A percentile compares a stretch with the other conserved stretches of the same genome.
phyloP scores from a whole-genome alignment of 2,888 invertebrate species.

The Hoplodrina ambigua region DNA sequence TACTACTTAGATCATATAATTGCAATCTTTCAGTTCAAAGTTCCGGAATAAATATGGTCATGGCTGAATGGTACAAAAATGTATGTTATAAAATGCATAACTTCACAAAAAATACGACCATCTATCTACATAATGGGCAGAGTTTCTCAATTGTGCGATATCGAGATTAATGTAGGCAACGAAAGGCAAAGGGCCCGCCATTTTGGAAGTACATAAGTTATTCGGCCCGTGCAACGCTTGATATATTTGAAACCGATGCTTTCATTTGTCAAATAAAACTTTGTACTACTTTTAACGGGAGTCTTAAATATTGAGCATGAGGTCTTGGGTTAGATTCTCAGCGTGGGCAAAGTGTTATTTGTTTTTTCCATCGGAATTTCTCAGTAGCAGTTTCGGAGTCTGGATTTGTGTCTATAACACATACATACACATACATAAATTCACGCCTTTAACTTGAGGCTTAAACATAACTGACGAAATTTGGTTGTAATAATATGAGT shows the following conservation, averaged over 20 bases:
- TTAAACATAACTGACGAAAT: too few species aligned
- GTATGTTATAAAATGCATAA: background rate
- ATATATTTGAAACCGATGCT: constrained; percentile 44
- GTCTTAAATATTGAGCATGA: too few species aligned
- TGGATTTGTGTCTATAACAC: too few species aligned
- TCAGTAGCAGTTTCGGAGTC: too few species aligned
- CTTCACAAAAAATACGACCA: constrained; percentile 1
- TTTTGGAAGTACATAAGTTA: constrained; percentile 47
- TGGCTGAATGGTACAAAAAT: background rate
- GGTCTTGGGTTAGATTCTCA: too few species aligned
- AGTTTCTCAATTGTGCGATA: constrained; percentile 32
- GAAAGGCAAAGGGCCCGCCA: constrained; percentile 31
- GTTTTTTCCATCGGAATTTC: too few species aligned
- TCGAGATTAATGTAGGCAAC: constrained; percentile 32
- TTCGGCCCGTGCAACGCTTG: constrained; percentile 25
- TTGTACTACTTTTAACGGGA: background rate
- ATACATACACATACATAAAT: too few species aligned
- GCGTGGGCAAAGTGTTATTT: too few species aligned
- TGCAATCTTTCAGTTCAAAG: background rate
- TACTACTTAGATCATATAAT: too few species aligned
- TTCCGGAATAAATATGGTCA: background rate
- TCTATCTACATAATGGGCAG: constrained; percentile 15
- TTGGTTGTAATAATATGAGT: too few species aligned
- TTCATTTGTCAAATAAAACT: constrained; percentile 33
- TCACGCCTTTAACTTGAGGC: too few species aligned